Percentiles rank a stretch among this genome's conserved stretches.
phyloP scores from a whole-genome alignment of 53 echinoderm and acorn worm species.

The Holothuria scabra region DNA sequence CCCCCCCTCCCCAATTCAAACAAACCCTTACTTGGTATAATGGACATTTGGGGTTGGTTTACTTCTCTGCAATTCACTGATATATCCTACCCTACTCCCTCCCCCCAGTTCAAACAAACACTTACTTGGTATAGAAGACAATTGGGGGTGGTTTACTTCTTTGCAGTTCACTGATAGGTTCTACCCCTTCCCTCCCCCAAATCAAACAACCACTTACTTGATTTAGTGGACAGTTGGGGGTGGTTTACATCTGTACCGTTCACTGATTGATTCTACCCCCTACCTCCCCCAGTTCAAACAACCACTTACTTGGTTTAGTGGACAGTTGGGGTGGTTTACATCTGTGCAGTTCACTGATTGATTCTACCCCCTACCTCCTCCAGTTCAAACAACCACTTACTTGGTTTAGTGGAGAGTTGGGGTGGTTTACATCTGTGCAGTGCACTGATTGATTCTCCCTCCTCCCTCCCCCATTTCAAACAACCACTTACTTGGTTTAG shows the following conservation, averaged over 20 bases:
- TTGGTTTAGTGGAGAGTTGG: too few species aligned
- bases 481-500: neutral
- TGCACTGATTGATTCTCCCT: conserved; percentile 84
- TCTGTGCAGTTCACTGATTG: conserved; percentile 90
- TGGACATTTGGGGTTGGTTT: too few species aligned
- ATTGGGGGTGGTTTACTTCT: conserved; percentile 98
- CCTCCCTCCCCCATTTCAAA: neutral
- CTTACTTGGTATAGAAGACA: conserved; percentile 99
- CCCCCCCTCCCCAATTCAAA: too few species aligned
- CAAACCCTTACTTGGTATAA: too few species aligned
- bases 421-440: conserved; percentile 89
- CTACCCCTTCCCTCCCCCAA: conserved; percentile 49
- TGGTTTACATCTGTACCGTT: too few species aligned
- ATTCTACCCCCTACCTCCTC: too few species aligned
- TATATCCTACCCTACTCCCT: neutral
- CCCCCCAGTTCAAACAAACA: neutral
- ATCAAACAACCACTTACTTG: too few species aligned
- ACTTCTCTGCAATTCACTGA: too few species aligned
- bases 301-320: conserved; percentile 95
- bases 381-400: too few species aligned
- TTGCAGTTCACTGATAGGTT: conserved; percentile 92
- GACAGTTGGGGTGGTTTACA: conserved; percentile 98
- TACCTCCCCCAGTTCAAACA: neutral
- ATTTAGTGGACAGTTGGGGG: too few species aligned
- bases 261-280: neutral